These are phyloP conservation scores for Palloptera scutellata DNA, from an alignment of 2,888 invertebrate species.

Conservation along the genomic window DNA sequence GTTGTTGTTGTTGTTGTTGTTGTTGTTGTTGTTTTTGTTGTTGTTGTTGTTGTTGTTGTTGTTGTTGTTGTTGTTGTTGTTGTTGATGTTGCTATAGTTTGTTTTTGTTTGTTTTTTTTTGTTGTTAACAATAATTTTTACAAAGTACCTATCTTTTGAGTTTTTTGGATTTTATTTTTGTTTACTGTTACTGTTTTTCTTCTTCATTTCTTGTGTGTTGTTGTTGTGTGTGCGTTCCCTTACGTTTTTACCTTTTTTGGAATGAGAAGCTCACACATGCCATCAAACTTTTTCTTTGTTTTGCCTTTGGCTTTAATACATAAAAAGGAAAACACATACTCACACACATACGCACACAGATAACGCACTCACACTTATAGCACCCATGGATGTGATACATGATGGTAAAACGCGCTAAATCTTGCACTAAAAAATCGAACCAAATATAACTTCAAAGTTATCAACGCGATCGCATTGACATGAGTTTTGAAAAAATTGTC, in stretches of 20 bases:
- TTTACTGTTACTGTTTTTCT: background rate
- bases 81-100: constrained; percentile 6
- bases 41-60: constrained; percentile 39
- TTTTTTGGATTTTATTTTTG: background rate
- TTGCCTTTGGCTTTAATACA: too few relatives aligned
- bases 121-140: constrained; percentile 62
- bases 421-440: constrained; percentile 58
- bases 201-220: background rate
- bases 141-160: constrained; percentile 49
- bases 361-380: constrained; percentile 3
- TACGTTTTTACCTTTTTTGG: background rate
- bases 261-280: constrained; percentile 1
- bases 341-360: constrained; percentile 10
- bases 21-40: constrained; percentile 33
- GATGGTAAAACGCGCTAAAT: constrained; percentile 57
- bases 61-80: background rate
- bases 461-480: constrained; percentile 50
- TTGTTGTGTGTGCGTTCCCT: background rate
- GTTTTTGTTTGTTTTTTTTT: constrained; percentile 26
- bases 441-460: constrained; percentile 62
- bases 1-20: constrained; percentile 9
- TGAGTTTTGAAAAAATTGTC: background rate
- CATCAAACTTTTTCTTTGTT: background rate
- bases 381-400: too few relatives aligned
- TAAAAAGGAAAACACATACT: background rate